Base-by-base conservation (phyloP, 2,888 invertebrate genomes). In the Melitaea athalia region DNA sequence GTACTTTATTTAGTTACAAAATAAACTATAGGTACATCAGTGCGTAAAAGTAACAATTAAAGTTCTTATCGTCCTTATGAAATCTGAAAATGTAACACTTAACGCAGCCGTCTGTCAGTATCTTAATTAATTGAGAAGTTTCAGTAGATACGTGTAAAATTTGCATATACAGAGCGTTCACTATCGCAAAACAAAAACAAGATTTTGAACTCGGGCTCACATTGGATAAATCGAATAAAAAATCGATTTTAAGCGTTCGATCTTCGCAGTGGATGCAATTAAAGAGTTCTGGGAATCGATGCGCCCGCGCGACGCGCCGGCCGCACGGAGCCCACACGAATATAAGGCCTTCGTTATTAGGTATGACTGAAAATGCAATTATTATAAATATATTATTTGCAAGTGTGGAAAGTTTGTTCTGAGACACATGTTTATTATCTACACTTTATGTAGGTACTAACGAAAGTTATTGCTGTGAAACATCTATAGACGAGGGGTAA, bases 231-330 rank as follows among this genome's bases (percentile, higher is more conserved):
- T 88, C 85, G 90, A 91, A 86, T 86, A 91, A 92, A 91, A 91
- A 91, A 89, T 89, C 88, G 88, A 89, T 91, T 91, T 91, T 89
- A 90, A 92, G 85, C 89, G 89, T 91, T 90, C 91, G 91, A 91
- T 89, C 89, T 86, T 88, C 85, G 86, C 86, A 85, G 87, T 89
- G 87, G 88, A 88, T 85, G 92, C 92, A 92, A 92, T 92, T 92
- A 92, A 92, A 91, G 90, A 77, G 85, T 92, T 92, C 92, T 77
- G 81, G 86, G 92, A 92, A 92, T 77, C 85, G 79, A 79, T 76
- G 83, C 80, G 74, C 60, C 77, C 77, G 71, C 53, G 67, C 63
- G 24, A 24, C 24, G 24, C 24, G 24, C 63, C 81, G 82, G 82
- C 80, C 81, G 84, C 82, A 81, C 83, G 85, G 81, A 78, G 79